Evolutionary conservation across 2,797 vertebrate genomes (phyloP).

Genomic region (Hydrolagus colliei): DNA sequence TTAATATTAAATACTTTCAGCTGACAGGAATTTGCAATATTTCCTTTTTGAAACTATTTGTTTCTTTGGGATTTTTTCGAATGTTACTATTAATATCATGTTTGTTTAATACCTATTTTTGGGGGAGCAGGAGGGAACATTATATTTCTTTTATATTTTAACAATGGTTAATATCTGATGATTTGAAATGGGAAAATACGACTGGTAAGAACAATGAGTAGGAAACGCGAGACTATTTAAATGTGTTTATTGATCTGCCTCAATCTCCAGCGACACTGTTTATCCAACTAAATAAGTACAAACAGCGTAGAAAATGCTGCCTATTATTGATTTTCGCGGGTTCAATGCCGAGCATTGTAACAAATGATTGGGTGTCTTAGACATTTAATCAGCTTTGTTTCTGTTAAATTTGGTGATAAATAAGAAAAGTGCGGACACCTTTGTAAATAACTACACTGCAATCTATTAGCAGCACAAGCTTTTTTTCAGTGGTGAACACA

Average conservation of each 20-base stretch:
- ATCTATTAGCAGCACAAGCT: background rate
- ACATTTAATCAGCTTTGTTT: background rate
- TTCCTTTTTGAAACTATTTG: too few species aligned
- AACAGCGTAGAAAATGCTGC: background rate
- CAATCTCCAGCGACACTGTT: background rate
- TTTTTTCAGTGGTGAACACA: too few species aligned
- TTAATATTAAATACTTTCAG: too few species aligned
- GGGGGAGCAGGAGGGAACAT: background rate
- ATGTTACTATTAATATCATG: background rate
- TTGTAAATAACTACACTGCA: background rate
- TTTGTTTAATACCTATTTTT: background rate
- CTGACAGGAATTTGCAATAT: too few species aligned
- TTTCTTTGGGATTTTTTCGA: too few species aligned
- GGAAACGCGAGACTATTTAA: background rate
- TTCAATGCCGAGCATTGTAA: background rate
- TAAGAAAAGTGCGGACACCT: background rate
- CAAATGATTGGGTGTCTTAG: background rate
- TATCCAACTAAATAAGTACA: background rate
- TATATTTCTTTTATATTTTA: background rate
- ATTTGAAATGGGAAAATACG: background rate
- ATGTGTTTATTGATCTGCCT: constrained; percentile 3
- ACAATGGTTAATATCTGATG: background rate
- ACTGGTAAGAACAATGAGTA: background rate
- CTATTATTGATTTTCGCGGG: constrained; percentile 2
- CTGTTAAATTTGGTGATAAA: background rate